A percentile compares a stretch with the other conserved stretches of the same genome.
Evolutionary conservation across 1,140 invertebrate genomes (phyloP).

Genomic region (Zaprionus inermis): DNA sequence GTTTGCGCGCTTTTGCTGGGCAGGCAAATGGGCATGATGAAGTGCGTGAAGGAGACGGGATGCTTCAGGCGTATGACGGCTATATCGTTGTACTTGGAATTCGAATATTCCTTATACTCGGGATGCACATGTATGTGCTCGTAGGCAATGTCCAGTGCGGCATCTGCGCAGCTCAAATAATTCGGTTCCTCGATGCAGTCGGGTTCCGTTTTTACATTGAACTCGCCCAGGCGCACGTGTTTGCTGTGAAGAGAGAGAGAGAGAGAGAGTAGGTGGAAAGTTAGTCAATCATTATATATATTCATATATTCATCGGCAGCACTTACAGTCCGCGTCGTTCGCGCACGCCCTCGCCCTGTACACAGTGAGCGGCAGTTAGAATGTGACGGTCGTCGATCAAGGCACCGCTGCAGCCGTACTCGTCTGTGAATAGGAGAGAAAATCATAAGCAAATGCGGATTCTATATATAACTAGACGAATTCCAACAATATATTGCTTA

Average conservation of each 20-base stretch:
- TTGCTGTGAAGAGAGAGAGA: slow-evolving; percentile 64
- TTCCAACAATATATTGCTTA: background rate
- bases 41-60: slow-evolving; percentile 89
- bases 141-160: slow-evolving; percentile 76
- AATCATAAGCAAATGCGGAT: background rate
- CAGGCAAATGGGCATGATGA: slow-evolving; percentile 91
- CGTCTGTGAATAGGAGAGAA: slow-evolving; percentile 44
- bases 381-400: slow-evolving; percentile 86
- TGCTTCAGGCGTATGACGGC: slow-evolving; percentile 91
- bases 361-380: slow-evolving; percentile 94
- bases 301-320: background rate
- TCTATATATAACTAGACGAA: background rate
- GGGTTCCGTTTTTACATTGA: slow-evolving; percentile 85
- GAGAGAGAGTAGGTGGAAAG: background rate
- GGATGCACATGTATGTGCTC: slow-evolving; percentile 84
- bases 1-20: slow-evolving; percentile 85
- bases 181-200: slow-evolving; percentile 85
- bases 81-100: slow-evolving; percentile 87
- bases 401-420: slow-evolving; percentile 86
- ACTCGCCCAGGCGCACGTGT: slow-evolving; percentile 87
- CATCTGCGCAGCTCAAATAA: slow-evolving; percentile 80
- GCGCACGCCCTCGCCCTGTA: slow-evolving; percentile 86
- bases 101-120: slow-evolving; percentile 77
- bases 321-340: slow-evolving; percentile 75
- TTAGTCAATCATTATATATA: background rate